phyloP scores from a whole-genome alignment of 1,140 invertebrate species.

The Laupala kohalensis region DNA sequence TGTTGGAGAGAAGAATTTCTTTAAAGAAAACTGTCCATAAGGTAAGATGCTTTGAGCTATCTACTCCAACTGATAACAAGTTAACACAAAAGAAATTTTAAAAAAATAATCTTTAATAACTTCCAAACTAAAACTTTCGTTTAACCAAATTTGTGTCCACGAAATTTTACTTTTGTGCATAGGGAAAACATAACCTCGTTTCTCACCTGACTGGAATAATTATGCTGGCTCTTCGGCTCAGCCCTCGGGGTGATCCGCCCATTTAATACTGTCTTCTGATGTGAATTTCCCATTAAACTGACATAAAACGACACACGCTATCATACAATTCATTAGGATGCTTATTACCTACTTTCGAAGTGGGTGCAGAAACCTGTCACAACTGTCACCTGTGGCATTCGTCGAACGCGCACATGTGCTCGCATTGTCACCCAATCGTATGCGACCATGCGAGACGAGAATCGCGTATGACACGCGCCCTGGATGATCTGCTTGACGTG shows the following conservation, averaged over 20 bases:
- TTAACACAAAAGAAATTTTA: too few relatives aligned
- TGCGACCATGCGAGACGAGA: too few relatives aligned
- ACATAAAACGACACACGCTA: neutral
- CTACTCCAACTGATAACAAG: too few relatives aligned
- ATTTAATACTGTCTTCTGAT: neutral
- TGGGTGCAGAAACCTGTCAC: neutral
- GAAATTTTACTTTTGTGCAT: neutral
- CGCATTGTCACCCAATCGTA: too few relatives aligned
- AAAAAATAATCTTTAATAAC: neutral
- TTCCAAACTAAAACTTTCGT: neutral
- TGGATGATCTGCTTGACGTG: too few relatives aligned
- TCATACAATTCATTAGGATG: neutral
- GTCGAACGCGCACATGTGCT: too few relatives aligned
- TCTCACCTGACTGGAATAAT: conserved; percentile 5
- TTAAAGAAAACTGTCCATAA: neutral
- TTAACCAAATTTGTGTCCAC: neutral
- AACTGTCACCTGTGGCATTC: neutral
- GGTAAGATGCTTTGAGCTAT: neutral
- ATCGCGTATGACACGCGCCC: too few relatives aligned
- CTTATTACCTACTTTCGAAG: neutral
- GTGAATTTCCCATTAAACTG: conserved; percentile 8
- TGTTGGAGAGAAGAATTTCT: too few relatives aligned
- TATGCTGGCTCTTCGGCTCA: neutral
- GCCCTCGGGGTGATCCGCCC: neutral
- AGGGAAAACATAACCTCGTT: neutral